These are phyloP conservation scores for Eulemur albifrons DNA, from an alignment of 2,797 vertebrate genomes.

Conservation along the genomic window DNA sequence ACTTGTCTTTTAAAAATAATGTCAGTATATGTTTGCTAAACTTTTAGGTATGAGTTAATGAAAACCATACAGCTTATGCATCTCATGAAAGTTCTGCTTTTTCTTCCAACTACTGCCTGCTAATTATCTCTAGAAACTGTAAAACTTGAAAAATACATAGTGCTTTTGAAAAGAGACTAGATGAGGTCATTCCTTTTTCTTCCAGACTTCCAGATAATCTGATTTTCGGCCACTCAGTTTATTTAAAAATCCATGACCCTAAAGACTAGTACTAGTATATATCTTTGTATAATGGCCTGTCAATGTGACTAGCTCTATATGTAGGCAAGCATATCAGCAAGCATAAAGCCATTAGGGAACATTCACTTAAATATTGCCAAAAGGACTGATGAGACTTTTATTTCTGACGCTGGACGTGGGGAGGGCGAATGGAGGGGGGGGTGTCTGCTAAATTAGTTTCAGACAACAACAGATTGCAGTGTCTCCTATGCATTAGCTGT, in stretches of 20 bases:
- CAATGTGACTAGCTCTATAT: not conserved
- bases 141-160: not conserved
- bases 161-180: constrained; percentile 7
- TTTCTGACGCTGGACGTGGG: constrained; percentile 1
- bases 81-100: not conserved
- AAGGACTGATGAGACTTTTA: constrained; percentile 37
- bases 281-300: not conserved
- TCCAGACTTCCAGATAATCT: constrained; percentile 7
- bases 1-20: constrained; percentile 12
- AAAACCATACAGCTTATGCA: not conserved
- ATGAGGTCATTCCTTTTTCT: constrained; percentile 18
- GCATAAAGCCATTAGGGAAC: constrained; percentile 9
- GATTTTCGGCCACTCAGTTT: constrained; percentile 42
- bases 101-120: not conserved
- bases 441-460: constrained; percentile 4
- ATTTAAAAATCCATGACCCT: constrained; percentile 34
- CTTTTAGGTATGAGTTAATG: not conserved
- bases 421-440: too few relatives aligned
- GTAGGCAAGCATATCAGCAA: constrained; percentile 24
- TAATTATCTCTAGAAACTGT: constrained; percentile 39
- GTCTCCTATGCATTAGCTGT: not conserved
- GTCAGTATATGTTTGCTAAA: not conserved
- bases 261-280: constrained; percentile 18
- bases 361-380: not conserved
- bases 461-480: not conserved